Base-by-base conservation (phyloP, 2,113 vertebrate genomes). In the Siniperca knerii region DNA sequence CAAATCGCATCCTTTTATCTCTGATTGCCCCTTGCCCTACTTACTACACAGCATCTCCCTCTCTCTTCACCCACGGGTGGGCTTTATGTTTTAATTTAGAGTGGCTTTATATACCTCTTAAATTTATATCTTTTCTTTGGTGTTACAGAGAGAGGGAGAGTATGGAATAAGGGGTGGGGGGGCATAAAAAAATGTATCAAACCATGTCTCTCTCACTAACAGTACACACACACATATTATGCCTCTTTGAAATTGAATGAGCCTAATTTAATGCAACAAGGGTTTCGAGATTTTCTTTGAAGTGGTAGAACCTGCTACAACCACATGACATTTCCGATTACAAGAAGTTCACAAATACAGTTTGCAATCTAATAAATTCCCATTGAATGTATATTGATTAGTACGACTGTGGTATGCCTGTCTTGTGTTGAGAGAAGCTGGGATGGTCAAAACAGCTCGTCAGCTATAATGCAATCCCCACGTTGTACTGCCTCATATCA, bases 71-170 rank as follows among this genome's bases (percentile, higher is more conserved):
- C 82, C 82, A 82, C 33, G 3, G 29, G 15, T 75, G 79, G 73
- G 84, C 75, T 79, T 6, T 42, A 67, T 55, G 21, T 84, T 35
- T 48, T 60, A 50, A 60, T 57, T 40, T 70, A 54, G 35, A 69
- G 77, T 79, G 67, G 55, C 68, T 90, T 50, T 40, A 60, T 58
- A 37, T 77, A 78, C 77, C 33, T 84, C 70, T 81, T 83, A 73
- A 80, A 81, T 78, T 15, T 33, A 68, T 62, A 52, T 88, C 48
- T 86, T 81, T 76, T 94, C 93, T 94, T 95, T 95, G 94, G 93
- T 94, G 92, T 93, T 83, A 60, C 75, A 91, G 83, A 92, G 60
- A 93, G 67, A 88, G 78, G 81, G 70, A 29, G 81, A 79, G 50
- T 55, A 89, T 50, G 29, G 55, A 73, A 72, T 78, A n/a, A n/a